Evolutionary conservation across 1,140 invertebrate species (phyloP), one percentile per base, ranked within the genome.

Genomic region (Oryzaephilus surinamensis): DNA sequence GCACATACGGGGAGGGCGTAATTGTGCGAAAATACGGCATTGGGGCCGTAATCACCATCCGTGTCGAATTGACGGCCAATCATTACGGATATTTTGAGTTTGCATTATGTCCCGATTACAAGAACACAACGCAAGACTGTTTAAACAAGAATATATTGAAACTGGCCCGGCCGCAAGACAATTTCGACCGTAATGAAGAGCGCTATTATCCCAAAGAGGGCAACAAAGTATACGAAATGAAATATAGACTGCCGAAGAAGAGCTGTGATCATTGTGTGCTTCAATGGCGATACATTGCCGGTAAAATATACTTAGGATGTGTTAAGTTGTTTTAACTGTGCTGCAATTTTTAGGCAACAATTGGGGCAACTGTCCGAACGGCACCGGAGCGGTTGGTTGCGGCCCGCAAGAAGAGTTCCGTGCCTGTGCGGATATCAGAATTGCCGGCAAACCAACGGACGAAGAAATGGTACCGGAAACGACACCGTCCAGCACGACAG

Each of bases 51-150:
- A 77, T 91, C 36, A 73, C 73, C 3, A 74, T 90, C 4, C 72
- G 77, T 16, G 72, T 90, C 0, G 80, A 89, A 52, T 51, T 89
- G 1, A 90, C 84, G 0, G 84, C 84, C 3, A 76, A 73, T 50
- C 85, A 90, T 60, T 70, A 73, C 46, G 90, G 91, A 6, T 90
- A 78, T 61, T 94, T 93, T 53, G 84, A 93, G 56, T 93, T 94
- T 63, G 70, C 83, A 38, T 51, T 89, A 0, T 95, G 89, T 55
- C 75, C 86, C 4, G 48, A 63, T 41, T 63, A 51, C 43, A 71
- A 68, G 41, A 68, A 67, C 28, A 76, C 76, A 0, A 77, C 73
- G 1, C 79, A 91, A 52, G 71, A 78, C 0, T 92, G 88, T 50
- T 63, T 92, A 15, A 81, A 90, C 54, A 63, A 77, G 45, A 63